Conservation (phyloP, 2,888 invertebrate species). For the Abscondita cerata region DNA sequence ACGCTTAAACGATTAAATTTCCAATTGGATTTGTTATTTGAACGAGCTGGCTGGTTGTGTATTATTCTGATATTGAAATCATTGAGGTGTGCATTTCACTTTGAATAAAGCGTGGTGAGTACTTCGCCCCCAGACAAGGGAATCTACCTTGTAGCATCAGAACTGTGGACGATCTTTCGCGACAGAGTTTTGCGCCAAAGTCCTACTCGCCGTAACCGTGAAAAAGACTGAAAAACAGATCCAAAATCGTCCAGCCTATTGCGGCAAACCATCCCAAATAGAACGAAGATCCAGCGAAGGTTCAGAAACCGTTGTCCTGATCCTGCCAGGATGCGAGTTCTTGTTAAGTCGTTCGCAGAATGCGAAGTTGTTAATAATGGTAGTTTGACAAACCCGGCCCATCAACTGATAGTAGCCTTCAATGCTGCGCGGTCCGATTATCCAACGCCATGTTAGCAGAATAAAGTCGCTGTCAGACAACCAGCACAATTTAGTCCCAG, state of each 20-base stretch:
- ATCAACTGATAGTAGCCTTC: conserved; percentile 40
- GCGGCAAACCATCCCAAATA: too few relatives aligned
- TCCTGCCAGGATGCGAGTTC: background rate
- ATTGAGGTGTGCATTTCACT: conserved; percentile 50
- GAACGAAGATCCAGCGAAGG: too few relatives aligned
- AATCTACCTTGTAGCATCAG: conserved; percentile 46
- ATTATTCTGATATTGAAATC: conserved; percentile 49
- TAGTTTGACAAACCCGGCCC: conserved; percentile 33
- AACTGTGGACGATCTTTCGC: conserved; percentile 26
- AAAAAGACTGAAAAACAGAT: background rate
- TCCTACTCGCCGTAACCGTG: background rate
- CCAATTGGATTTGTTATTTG: too few relatives aligned
- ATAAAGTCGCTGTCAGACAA: conserved; percentile 16
- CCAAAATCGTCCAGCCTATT: background rate
- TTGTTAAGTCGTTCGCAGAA: background rate
- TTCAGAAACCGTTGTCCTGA: too few relatives aligned
- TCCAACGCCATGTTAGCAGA: conserved; percentile 7
- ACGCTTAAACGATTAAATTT: too few relatives aligned
- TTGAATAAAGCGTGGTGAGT: conserved; percentile 51
- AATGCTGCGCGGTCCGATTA: conserved; percentile 38
- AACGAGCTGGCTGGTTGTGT: too few relatives aligned
- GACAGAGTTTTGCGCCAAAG: conserved; percentile 13
- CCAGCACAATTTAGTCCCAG: background rate
- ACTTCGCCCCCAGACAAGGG: too few relatives aligned
- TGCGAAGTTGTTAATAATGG: background rate